Evolutionary conservation across 2,797 vertebrate species (phyloP), one percentile per base, ranked within the genome.

Genomic region (Poeciliopsis presidionis): DNA sequence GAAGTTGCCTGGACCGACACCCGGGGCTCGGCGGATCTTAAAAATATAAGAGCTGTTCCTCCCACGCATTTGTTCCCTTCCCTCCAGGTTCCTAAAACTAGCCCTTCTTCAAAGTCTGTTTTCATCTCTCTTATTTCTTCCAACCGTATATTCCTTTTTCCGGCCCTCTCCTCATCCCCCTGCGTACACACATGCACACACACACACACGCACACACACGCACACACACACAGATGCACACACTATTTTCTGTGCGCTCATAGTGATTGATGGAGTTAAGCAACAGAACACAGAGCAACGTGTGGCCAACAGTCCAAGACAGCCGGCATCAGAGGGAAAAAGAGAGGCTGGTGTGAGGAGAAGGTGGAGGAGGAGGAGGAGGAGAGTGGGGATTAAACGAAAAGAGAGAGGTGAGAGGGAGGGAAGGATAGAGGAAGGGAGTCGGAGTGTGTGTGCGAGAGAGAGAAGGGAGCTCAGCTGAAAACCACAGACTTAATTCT

Each of bases 401-500:
- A 90, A 85, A 90, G 87, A 91, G 90, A 91, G 90, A 90, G 90
- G 90, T 91, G 86, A 91, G 85, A 90, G 67, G 84, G 82, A 87
- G 85, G 86, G 85, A 90, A 85, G 88, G 80, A 79, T 81, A 82
- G 65, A 89, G 82, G 85, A 88, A 90, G 84, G 76, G 78, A 84
- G 86, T 70, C 33, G n/a, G 82, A 75, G 85, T 77, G 81, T 41
- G 75, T 76, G 86, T 77, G 82, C 73, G 83, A 57, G 84, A 81
- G 89, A 77, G 85, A 91, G 94, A 94, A 94, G 91, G 94, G 96
- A 97, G 96, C 97, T 97, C 97, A 98, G 97, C 97, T 98, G 97
- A 98, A 97, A 97, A 96, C 96, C 95, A 96, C 96, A 97, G 97
- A 97, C 97, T 98, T 98, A 98, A 98, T 98, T 97, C 97, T 97